Base-by-base conservation (phyloP, 64 coral and sea anemone genomes). In the Pachyseris speciosa region DNA sequence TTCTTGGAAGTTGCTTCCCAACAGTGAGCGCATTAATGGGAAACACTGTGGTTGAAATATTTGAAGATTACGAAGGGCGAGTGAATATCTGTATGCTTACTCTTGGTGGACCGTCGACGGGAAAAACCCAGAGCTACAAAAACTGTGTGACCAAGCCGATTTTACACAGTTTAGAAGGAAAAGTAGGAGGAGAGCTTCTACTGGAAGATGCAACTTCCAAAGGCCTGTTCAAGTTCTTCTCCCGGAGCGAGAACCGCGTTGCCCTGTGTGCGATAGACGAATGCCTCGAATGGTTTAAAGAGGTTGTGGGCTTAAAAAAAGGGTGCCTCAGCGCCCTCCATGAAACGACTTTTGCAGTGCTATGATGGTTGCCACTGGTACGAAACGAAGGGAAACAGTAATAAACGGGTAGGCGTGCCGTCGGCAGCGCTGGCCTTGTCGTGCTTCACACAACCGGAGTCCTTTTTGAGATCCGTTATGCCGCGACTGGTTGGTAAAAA, bases 21-120 rank as follows among this genome's bases (percentile, higher is more conserved):
- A 29, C 65, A 8, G 64, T 85, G 10, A 86, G 65, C n/a, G 84
- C 84, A 5, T 24, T 86, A 19, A 86, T 86, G 84, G 84, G 38
- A 43, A 86, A 86, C 13, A 45, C 84, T 10, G 38, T 31, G 17
- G 84, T 71, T 3, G 42, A 86, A 33, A 72, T 72, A 31, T 86
- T 71, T 50, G 41, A 86, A 15, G 84, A 45, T 9, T 86, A 45
- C 17, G 84, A 86, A 31, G 66, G 72, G 31, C 65, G 84, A 17
- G 84, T 86, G 1, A 86, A 86, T 50, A 40, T 86, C 11, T 86
- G 72, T n/a, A 86, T 72, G 84, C 66, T 86, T 9, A 66, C 40
- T 1, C 84, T 86, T 43, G 64, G 84, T 45, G 65, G 84, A 4
- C 84, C 28, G 5, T 71, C 41, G 2, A 71, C 84, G 17, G 43